Base-by-base conservation (phyloP, 2,888 invertebrate genomes). In the Acleris cristana region DNA sequence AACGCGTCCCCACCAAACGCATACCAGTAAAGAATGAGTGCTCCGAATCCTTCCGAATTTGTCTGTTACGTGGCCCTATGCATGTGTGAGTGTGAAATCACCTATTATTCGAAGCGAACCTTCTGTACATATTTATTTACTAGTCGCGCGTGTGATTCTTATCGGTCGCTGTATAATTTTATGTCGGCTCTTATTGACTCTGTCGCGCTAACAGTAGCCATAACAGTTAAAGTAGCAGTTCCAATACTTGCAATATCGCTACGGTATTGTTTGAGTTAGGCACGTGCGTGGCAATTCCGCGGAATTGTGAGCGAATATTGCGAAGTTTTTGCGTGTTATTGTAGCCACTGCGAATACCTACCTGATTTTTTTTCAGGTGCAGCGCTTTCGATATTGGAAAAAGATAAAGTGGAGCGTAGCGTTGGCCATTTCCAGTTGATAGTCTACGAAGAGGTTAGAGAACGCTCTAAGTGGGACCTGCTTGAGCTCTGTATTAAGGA, bases 141-240 rank as follows among this genome's bases (percentile, higher is more conserved):
- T 40, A 14, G 56, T 34, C 51, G 34, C 48, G 16, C 62, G 53
- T 53, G 62, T 62, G 63, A 67, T 67, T 60, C 64, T 56, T 66
- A 52, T 53, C 61, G 44, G 52, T 51, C 45, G 34, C 45, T 58
- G 67, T 67, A 63, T 67, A 67, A 63, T 67, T 67, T 67, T 62
- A 67, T 62, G 63, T 54, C 18, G n/a, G 62, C 62, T 49, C 54
- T 63, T 67, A 67, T 67, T 67, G 67, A 67, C 57, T 67, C 48
- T 16, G 48, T 16, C 62, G 64, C 53, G 62, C 67, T 67, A 67
- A 63, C 67, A 63, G 67, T 16, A 6, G 14, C 63, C 23, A 67
- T 67, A 67, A 67, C 63, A 53, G 62, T 63, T 67, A 67, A 26
- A 57, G 63, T 18, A 19, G 34, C 62, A 18, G 58, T 57, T 58